Base-by-base conservation (phyloP, 2,797 vertebrate species). In the Brachyalestes nurse region DNA sequence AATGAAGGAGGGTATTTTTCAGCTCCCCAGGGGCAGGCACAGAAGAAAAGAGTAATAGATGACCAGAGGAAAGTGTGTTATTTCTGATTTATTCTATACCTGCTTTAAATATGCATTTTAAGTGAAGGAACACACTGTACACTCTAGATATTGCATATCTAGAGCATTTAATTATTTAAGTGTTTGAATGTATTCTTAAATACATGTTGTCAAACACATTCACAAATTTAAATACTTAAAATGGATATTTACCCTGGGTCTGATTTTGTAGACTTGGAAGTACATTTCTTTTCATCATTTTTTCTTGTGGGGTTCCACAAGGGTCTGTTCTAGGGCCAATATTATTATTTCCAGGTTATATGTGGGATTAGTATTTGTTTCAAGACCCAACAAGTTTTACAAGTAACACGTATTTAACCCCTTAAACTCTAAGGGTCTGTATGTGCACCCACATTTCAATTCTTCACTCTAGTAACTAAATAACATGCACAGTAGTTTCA, bases 121-220 rank as follows among this genome's bases (percentile, higher is more conserved):
- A 87, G 79, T 83, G 83, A 89, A 83, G 89, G 85, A 86, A 86
- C 82, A 75, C 83, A 75, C 81, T 87, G 5, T 55, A 34, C 72
- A 71, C 53, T 38, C 73, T 77, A 77, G 67, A 82, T 72, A 82
- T 65, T 28, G n/a, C 8, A 65, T 82, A 77, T 77, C 80, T 57
- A 76, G 80, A 57, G 73, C 25, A 72, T 77, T 72, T 16, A 61
- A 53, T 72, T 60, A 28, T 7, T 47, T 65, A 9, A 62, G 70
- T 77, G 69, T 77, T 78, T 77, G 28, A 73, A 76, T 81, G 62
- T 78, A 77, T 77, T 69, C 8, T 78, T 21, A 17, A 77, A 74
- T 84, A 69, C 62, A 77, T 83, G 21, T 60, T 58, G 57, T 72
- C 74, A 80, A 81, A 77, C 72, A 66, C 67, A 8, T 49, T 40